Percentiles rank a stretch among this genome's conserved stretches.
Evolutionary conservation across 2,797 vertebrate genomes (phyloP).

Genomic region (Brachyrhaphis roseni): DNA sequence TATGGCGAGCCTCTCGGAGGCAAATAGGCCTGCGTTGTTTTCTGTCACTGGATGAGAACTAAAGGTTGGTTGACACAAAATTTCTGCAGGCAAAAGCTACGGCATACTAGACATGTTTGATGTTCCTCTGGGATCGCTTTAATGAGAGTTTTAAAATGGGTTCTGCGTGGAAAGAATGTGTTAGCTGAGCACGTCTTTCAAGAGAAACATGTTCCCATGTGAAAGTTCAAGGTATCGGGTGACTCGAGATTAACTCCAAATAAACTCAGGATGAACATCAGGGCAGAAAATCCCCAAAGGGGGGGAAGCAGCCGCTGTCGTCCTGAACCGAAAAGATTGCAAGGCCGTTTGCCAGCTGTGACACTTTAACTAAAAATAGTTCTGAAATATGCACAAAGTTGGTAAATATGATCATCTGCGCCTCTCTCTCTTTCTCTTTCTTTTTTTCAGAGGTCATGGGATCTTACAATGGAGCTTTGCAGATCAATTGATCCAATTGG

Average conservation of each 20-base stretch:
- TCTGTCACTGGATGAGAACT: conserved; percentile 70
- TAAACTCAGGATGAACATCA: conserved; percentile 63
- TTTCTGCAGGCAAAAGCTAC: conserved; percentile 64
- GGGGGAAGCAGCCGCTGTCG: conserved; percentile 36
- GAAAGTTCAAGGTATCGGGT: conserved; percentile 75
- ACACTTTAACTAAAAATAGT: conserved; percentile 50
- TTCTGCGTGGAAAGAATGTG: conserved; percentile 73
- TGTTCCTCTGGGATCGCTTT: conserved; percentile 79
- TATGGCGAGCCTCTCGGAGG: conserved; percentile 47
- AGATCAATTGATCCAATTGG: conserved; percentile 43
- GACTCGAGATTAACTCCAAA: conserved; percentile 69
- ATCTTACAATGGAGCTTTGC: conserved; percentile 79
- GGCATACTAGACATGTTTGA: conserved; percentile 82
- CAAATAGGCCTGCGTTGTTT: conserved; percentile 48
- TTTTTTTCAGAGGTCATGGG: conserved; percentile 78
- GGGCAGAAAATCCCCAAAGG: conserved; percentile 40
- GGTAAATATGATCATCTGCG: neutral
- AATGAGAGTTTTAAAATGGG: conserved; percentile 75
- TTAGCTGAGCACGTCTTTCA: conserved; percentile 68
- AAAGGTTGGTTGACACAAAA: conserved; percentile 71
- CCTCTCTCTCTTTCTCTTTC: conserved; percentile 29
- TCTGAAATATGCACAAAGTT: conserved; percentile 14
- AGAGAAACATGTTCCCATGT: conserved; percentile 79
- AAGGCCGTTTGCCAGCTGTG: conserved; percentile 49
- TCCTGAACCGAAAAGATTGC: conserved; percentile 32